Evolutionary conservation across 2,888 invertebrate genomes (phyloP), one percentile per base, ranked within the genome.

Genomic region (Anodontia alba): DNA sequence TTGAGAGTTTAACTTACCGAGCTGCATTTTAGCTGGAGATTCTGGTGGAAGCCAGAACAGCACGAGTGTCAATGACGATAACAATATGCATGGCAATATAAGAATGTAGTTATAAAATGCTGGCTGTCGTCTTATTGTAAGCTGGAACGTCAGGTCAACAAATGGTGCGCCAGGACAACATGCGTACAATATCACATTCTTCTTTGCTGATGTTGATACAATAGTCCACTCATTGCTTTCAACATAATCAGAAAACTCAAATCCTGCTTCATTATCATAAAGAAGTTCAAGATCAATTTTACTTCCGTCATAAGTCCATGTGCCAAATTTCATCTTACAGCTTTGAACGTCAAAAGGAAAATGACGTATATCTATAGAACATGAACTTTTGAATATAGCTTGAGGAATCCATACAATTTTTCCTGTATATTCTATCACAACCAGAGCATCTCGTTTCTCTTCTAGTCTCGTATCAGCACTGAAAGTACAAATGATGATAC

Each of bases 21-120:
- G 88, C 80, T 94, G 92, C 93, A 95, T 94, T 89, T 95, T 95
- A 49, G 94, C 94, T 8, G 95, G 94, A 12, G 94, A 93, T 78
- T 95, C 94, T n/a, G 95, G 95, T 20, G 95, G 95, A 51, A 95
- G 90, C 94, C 94, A 95, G 87, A 95, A 95, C 5, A 94, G 89
- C 5, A 94, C 94, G 76, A 95, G 90, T 3, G 94, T 94, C 33
- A 95, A 89, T 1, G 93, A 92, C 15, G 94, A 94, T 66, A 95
- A 90, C 23, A 95, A 88, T n/a, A 95, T 93, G 81, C 95, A 95
- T 5, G 95, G 95, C 57, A 94, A 89, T 75, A 95, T 93, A 62
- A 95, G 90, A 70, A 94, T 94, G 86, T 94, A 94, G 80, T 92
- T 94, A 86, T 94, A 94, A 87, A 94, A 94, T 17, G 93, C 92